Evolutionary conservation across 2,797 vertebrate genomes (phyloP).

Genomic region (Phrynocephalus guinanensis): DNA sequence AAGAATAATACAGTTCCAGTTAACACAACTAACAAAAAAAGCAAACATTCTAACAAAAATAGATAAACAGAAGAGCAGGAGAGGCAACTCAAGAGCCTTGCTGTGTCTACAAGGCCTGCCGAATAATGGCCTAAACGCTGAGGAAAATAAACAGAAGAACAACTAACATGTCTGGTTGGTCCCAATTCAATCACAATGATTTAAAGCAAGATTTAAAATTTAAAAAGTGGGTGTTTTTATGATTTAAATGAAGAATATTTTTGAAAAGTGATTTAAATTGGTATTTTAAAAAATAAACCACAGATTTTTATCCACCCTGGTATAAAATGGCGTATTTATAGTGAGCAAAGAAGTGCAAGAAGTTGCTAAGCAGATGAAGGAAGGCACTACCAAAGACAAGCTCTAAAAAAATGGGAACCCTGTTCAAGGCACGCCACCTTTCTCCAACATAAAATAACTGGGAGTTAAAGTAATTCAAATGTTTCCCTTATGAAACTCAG

Average conservation of each 20-base stretch:
- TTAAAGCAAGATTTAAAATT: no score
- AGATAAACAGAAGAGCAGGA: background rate
- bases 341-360: background rate
- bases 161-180: no score
- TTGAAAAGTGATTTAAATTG: no score
- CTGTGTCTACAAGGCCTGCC: no score
- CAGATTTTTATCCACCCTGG: no score
- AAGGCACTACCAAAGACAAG: no score
- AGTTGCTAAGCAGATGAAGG: background rate
- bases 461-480: background rate
- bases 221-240: no score
- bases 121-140: background rate
- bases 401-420: background rate
- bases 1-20: background rate
- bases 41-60: background rate
- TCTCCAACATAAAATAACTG: background rate
- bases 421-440: background rate
- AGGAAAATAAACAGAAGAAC: background rate
- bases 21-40: no score
- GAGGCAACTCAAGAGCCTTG: background rate
- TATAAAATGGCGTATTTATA: no score
- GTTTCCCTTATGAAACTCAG: background rate
- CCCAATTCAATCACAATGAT: no score
- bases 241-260: no score
- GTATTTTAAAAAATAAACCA: no score